Conservation (phyloP, 2,888 invertebrate genomes). For the Himalopsyche tibetana region DNA sequence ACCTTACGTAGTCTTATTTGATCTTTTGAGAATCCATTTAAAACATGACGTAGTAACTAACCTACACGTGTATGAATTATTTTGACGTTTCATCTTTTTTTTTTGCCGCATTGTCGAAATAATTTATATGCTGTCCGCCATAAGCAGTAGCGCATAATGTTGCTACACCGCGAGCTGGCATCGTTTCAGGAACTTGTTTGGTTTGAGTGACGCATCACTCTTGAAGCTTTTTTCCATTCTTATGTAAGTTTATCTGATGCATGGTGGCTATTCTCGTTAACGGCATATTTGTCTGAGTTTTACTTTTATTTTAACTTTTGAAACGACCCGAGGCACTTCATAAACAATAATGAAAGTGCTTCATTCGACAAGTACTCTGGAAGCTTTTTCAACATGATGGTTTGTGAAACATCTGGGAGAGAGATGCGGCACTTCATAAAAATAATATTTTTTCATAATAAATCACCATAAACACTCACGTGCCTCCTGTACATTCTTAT, state of each 20-base stretch:
- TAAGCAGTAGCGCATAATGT: neutral
- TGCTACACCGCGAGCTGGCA: conserved; percentile 49
- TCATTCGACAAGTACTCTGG: conserved; percentile 35
- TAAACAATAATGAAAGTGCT: conserved; percentile 20
- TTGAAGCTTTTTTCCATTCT: conserved; percentile 40
- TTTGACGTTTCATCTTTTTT: too few species aligned
- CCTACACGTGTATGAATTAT: too few species aligned
- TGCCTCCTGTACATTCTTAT: too few species aligned
- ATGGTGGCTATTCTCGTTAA: conserved; percentile 24
- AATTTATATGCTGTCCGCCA: neutral
- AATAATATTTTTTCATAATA: too few species aligned
- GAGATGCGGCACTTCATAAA: neutral
- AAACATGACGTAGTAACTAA: too few species aligned
- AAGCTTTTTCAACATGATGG: neutral
- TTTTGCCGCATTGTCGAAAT: too few species aligned
- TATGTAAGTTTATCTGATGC: conserved; percentile 35
- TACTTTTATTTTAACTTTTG: conserved; percentile 11
- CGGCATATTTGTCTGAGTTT: conserved; percentile 35
- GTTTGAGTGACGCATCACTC: conserved; percentile 58
- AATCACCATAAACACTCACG: too few species aligned
- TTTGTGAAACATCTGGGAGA: neutral
- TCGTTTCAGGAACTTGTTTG: conserved; percentile 62
- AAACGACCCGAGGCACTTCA: conserved; percentile 16
- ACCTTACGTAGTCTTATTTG: too few species aligned
- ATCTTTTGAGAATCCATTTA: too few species aligned